Evolutionary conservation across 1,140 invertebrate species (phyloP), one percentile per base, ranked within the genome.

Genomic region (Zaprionus inermis): DNA sequence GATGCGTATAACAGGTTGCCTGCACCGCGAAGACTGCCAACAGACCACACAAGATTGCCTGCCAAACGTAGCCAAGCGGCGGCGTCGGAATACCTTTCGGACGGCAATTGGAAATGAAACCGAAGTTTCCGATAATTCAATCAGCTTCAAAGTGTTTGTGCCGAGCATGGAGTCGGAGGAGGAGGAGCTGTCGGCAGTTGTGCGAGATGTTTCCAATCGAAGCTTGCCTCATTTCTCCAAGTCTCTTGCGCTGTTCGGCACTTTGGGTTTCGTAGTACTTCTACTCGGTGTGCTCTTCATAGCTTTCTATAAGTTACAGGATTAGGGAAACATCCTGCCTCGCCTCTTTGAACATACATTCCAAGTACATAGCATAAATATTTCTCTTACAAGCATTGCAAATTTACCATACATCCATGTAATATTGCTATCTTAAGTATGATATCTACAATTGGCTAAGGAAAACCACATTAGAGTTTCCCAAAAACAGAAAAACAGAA

Each of bases 1-100:
- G 49, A 94, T 95, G 36, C 93, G 93, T 68, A 92, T 95, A 5
- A 93, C 93, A 0, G 95, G 94, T 4, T 96, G 95, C 61, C 71
- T 95, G 11, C 94, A 95, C 32, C 90, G 93, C 0, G 80, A 90
- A 6, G 95, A 96, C 81, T 96, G 95, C 57, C 78, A 81, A 58
- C 51, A 92, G 3, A 78, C 79, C 20, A 18, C 64, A 0, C 76
- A 82, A 44, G 83, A 90, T 18, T 92, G 91, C 9, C 59, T 76
- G 49, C 65, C 76, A 0, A 67, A 64, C 2, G 63, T 72, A 12
- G 56, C 65, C 0, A 57, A 77, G 22, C 68, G 91, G 1, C 79
- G 79, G 0, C 68, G 82, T 65, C 78, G 91, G 66, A 69, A 85
- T 51, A 68, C 72, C 6, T 9, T 3, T 22, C n/a, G 1, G 4